These are phyloP conservation scores for Mionectes macconnelli DNA, from an alignment of 2,113 vertebrate species.

Conservation along the genomic window DNA sequence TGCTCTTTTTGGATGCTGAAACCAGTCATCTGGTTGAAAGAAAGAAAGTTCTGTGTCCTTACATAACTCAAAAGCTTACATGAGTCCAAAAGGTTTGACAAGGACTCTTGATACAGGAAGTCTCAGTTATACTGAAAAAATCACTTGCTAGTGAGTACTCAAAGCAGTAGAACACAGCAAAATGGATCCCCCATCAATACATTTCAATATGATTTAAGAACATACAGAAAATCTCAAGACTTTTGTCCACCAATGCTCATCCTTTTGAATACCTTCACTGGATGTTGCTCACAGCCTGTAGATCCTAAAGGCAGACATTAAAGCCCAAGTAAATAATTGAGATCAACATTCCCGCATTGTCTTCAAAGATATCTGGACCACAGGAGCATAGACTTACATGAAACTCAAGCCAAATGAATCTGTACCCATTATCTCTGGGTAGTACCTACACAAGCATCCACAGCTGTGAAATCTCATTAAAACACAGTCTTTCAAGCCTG, in stretches of 20 bases:
- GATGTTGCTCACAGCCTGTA: background rate
- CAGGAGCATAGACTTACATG: background rate
- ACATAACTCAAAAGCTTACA: background rate
- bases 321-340: background rate
- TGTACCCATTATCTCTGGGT: background rate
- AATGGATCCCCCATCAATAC: background rate
- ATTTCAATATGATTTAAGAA: background rate
- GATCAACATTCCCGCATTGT: background rate
- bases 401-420: background rate
- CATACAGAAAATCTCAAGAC: background rate
- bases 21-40: background rate
- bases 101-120: background rate
- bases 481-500: background rate
- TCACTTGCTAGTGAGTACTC: background rate
- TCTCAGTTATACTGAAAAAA: background rate
- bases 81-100: background rate
- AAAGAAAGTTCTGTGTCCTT: background rate
- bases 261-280: background rate
- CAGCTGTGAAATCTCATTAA: background rate
- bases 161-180: background rate
- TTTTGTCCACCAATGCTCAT: rapidly evolving
- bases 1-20: background rate
- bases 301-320: background rate
- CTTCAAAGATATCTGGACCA: background rate
- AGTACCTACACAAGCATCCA: background rate